phyloP scores from a whole-genome alignment of 2,113 vertebrate species.

The Apodemus sylvaticus region DNA sequence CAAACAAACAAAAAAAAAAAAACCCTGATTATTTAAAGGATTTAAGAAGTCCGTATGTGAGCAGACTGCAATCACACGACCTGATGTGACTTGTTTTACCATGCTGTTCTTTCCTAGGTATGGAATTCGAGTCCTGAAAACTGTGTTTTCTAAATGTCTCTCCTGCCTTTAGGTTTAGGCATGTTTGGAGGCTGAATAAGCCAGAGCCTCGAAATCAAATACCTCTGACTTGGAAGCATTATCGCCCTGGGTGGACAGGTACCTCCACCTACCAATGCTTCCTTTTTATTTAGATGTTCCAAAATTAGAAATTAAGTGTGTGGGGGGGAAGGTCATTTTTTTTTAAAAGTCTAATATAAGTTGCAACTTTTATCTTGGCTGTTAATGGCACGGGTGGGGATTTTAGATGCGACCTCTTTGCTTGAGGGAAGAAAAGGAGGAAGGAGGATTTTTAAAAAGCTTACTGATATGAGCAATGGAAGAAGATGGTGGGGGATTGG shows the following conservation, averaged over 20 bases:
- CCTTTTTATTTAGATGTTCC: background rate
- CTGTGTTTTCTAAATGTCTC: slow-evolving; percentile 61
- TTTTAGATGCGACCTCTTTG: background rate
- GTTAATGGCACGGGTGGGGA: background rate
- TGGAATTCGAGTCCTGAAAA: slow-evolving; percentile 66
- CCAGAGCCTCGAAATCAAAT: slow-evolving; percentile 41
- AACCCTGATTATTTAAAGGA: slow-evolving; percentile 69
- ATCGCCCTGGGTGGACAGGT: background rate
- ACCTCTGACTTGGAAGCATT: slow-evolving; percentile 14
- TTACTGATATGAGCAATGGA: background rate
- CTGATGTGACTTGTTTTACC: slow-evolving; percentile 70
- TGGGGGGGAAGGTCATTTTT: no score
- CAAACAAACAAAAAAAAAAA: no score
- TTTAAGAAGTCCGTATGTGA: slow-evolving; percentile 65
- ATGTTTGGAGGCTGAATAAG: slow-evolving; percentile 66
- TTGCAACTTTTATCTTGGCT: background rate
- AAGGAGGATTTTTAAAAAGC: background rate
- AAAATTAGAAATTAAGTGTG: slow-evolving; percentile 30
- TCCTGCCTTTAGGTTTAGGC: slow-evolving; percentile 73
- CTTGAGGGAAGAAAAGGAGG: background rate
- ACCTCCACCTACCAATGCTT: background rate
- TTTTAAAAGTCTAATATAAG: background rate
- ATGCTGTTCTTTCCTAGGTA: slow-evolving; percentile 58
- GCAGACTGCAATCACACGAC: slow-evolving; percentile 38
- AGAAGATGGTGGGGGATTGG: background rate